Conservation (phyloP, 1,140 invertebrate species). For the Megathymus violae region DNA sequence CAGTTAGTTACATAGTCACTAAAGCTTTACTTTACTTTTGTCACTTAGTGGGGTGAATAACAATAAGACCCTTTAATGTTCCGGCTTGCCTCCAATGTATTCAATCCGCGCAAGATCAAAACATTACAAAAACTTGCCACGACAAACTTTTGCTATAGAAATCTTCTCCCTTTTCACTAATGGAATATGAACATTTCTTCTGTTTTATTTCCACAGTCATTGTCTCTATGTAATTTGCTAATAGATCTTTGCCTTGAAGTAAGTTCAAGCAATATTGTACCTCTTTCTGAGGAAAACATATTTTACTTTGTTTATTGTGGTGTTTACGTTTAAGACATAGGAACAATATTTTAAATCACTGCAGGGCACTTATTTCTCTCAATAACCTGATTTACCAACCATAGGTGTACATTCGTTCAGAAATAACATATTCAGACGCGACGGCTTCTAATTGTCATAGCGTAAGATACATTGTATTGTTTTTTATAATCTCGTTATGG, state of each 20-base stretch:
- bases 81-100: constrained; percentile 64
- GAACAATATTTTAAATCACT: too few species aligned
- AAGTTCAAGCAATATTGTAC: constrained; percentile 21
- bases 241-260: constrained; percentile 9
- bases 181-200: constrained; percentile 39
- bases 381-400: too few species aligned
- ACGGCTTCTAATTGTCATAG: too few species aligned
- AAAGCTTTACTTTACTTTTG: too few species aligned
- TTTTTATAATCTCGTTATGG: too few species aligned
- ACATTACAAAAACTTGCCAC: constrained; percentile 55
- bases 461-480: too few species aligned
- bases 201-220: constrained; percentile 36
- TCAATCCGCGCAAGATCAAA: constrained; percentile 75
- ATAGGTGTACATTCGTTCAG: too few species aligned
- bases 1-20: constrained; percentile 64
- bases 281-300: neutral
- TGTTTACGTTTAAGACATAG: too few species aligned
- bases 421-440: too few species aligned
- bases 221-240: constrained; percentile 29
- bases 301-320: neutral
- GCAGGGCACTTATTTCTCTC: too few species aligned
- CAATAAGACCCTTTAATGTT: constrained; percentile 78
- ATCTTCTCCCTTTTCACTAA: constrained; percentile 45
- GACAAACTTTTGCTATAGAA: constrained; percentile 49
- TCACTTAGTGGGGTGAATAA: constrained; percentile 74